Base-by-base conservation (phyloP, 30 jellyfish, hydroid and myxozoan species). In the Pseudorhiza aurosa region DNA sequence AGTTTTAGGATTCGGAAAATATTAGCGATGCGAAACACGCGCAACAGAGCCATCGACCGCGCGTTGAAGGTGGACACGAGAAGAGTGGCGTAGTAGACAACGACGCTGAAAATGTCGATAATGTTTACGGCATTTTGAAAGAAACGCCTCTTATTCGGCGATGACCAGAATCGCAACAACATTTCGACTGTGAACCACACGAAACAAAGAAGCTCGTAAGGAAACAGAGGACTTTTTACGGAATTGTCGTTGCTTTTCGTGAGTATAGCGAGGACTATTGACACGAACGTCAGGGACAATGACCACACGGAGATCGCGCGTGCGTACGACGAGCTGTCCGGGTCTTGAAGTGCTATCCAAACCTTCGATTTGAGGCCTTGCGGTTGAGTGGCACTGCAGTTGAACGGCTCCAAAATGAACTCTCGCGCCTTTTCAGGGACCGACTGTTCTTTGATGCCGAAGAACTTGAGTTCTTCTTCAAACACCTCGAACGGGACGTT, bases 401-500 rank as follows among this genome's bases (percentile, higher is more conserved):
- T 45, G 31, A 62, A 49, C 31, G 87, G 84, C 19, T 72, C 81
- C 19, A 88, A 62, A 21, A 88, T 88, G 65, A 53, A 88, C 46
- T 63, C 59, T 29, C 77, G 58, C 59, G 95, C 95, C 49, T 80
- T 83, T 50, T 68, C 82, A 15, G 88, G 68, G 2, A 65, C 77
- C 4, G 81, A 40, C 25, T 28, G 32, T 9, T 58, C 97, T 56
- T 71, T 79, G 17, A 88, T 88, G 31, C 77, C 86, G 53, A 88
- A 88, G 65, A 88, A 88, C 65, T 65, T 71, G 56, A 88, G 67
- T 45, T 88, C 97, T 15, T 81, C 95, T 72, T 70, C 77, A 68
- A 88, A 88, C 4, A 88, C 97, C 78, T 88, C 97, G 45, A 69
- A 95, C n/a, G 97, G 97, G 7, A 88, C 97, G 45, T 88, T 88